phyloP scores from a whole-genome alignment of 2,113 vertebrate genomes.

The Blennius ocellaris region DNA sequence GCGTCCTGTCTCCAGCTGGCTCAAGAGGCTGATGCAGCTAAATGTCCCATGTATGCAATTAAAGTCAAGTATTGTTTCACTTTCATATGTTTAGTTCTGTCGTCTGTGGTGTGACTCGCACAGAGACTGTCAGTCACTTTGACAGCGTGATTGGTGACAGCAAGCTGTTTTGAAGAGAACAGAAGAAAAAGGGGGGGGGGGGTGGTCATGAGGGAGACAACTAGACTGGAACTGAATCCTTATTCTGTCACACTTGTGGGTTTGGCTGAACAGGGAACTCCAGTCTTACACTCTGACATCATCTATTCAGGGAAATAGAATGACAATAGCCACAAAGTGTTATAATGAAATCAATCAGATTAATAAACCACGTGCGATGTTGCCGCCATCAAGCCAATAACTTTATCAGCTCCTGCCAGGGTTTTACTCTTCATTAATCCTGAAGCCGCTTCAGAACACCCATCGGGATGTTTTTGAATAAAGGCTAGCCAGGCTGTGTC shows the following conservation, averaged over 20 bases:
- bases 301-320: constrained; percentile 56
- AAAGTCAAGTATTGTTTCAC: constrained; percentile 66
- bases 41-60: constrained; percentile 73
- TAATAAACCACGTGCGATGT: constrained; percentile 33
- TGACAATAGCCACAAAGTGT: constrained; percentile 53
- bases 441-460: constrained; percentile 6
- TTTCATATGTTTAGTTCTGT: constrained; percentile 62
- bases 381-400: constrained; percentile 4
- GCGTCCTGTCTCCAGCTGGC: constrained; percentile 66
- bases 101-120: constrained; percentile 29
- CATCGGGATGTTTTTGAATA: constrained; percentile 3
- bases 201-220: constrained; percentile 3
- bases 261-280: constrained; percentile 49
- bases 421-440: constrained; percentile 6
- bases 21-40: constrained; percentile 52
- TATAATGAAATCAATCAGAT: constrained; percentile 23
- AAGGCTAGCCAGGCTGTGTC: constrained; percentile 11
- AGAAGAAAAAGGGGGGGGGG: not conserved
- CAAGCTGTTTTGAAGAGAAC: constrained; percentile 17
- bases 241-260: constrained; percentile 46
- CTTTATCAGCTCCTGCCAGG: constrained; percentile 21
- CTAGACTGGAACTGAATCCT: constrained; percentile 18
- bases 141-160: constrained; percentile 42
- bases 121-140: constrained; percentile 44
- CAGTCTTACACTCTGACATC: constrained; percentile 59